Evolutionary conservation across 2,888 invertebrate species (phyloP), one percentile per base, ranked within the genome.

Genomic region (Rhimphoctona megacephalus): DNA sequence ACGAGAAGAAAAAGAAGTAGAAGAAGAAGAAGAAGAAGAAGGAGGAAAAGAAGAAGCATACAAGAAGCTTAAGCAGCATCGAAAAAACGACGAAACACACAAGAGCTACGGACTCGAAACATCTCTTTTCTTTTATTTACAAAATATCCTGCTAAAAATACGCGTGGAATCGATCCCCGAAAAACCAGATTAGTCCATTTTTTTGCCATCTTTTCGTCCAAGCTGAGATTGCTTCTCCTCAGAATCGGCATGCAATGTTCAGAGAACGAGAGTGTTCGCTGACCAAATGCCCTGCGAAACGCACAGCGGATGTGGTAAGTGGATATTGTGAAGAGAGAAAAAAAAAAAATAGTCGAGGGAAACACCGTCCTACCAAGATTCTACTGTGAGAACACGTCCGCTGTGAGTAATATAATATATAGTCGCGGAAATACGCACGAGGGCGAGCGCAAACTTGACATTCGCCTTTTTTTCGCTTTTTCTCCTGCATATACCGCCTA

Each of bases 291-390:
- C 52, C 73, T 69, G 43, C 52, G 76, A 43, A 57, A 46, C 43
- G 61, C 61, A 33, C 81, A 76, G 57, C 81, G 81, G 81, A 82
- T 82, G 81, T 82, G 76, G 81, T 82, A 82, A 49, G 69, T 76
- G 74, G 74, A 76, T 82, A 82, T 82, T 81, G 39, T 30, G 74
- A 73, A 66, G 36, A 33, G 36, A 52, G n/a, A 69, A 25, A 49
- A 33, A 67, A 67, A 67, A 67, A 67, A 67, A 46, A 54, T 66
- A 64, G 61, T 73, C 66, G 74, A n/a, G 54, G 78, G 52, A 54
- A 79, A 76, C 61, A 25, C 25, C 64, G 77, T 77, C 33, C 77
- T 64, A n/a, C 52, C 77, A 36, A 78, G 52, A 49, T 52, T 78
- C 36, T 78, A 39, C 67, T 78, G 66, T 78, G 66, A 66, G 52